These are phyloP conservation scores for Epizoanthus stellaris DNA, from an alignment of 92 coral and sea anemone genomes.

Conservation along the genomic window DNA sequence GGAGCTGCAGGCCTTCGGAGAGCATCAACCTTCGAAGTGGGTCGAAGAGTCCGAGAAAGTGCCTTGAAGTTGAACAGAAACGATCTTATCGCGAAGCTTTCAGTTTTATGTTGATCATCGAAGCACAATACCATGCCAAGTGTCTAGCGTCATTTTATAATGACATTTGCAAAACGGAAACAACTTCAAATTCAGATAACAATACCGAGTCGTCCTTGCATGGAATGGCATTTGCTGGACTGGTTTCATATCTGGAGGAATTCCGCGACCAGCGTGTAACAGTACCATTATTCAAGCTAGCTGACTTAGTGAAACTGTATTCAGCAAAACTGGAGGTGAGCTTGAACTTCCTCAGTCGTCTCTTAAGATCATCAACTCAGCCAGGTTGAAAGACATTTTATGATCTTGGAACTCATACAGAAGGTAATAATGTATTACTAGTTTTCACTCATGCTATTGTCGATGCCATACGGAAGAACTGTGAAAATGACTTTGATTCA, in stretches of 20 bases:
- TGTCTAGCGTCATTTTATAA: conserved; percentile 64
- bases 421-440: conserved; percentile 42
- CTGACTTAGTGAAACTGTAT: conserved; percentile 57
- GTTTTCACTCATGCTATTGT: conserved; percentile 43
- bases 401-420: conserved; percentile 39
- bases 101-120: conserved; percentile 58
- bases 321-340: conserved; percentile 31
- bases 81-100: conserved; percentile 58
- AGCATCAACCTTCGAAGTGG: conserved; percentile 61
- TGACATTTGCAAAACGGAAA: conserved; percentile 32
- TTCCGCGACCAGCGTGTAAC: conserved; percentile 36
- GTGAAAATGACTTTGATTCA: conserved; percentile 46
- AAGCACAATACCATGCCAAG: conserved; percentile 61
- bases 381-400: conserved; percentile 61
- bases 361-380: conserved; percentile 38
- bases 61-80: conserved; percentile 44
- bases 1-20: conserved; percentile 47
- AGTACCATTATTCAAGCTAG: conserved; percentile 47
- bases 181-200: conserved; percentile 17
- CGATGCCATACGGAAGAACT: conserved; percentile 40
- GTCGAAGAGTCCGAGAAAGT: conserved; percentile 53
- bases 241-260: conserved; percentile 59
- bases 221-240: conserved; percentile 64
- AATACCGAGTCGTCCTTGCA: conserved; percentile 40
- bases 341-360: conserved; percentile 27